These are phyloP conservation scores for Carlito syrichta DNA, from an alignment of 2,113 vertebrate genomes.

Conservation along the genomic window DNA sequence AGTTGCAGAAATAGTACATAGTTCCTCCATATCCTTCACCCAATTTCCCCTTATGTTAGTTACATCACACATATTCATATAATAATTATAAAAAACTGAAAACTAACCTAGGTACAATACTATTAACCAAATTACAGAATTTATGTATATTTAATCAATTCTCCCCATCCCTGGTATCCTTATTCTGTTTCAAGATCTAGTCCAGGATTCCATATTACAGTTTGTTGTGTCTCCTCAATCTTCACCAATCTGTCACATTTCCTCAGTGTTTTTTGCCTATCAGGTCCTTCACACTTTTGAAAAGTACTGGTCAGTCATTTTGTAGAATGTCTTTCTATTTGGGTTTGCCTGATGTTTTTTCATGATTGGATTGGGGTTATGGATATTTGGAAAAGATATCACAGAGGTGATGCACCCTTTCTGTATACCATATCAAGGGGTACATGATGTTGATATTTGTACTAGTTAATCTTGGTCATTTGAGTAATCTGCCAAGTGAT, in stretches of 20 bases:
- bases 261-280: background rate
- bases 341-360: background rate
- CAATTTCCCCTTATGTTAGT: background rate
- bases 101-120: background rate
- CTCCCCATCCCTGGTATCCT: background rate
- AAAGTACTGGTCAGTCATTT: background rate
- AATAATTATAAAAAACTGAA: background rate
- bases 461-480: background rate
- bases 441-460: background rate
- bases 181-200: background rate
- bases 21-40: background rate
- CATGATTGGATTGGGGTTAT: background rate
- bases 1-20: background rate
- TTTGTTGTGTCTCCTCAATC: background rate
- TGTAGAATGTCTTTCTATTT: background rate
- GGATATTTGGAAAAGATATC: background rate
- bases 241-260: background rate
- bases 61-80: background rate
- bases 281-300: background rate
- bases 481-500: background rate
- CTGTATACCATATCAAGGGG: background rate
- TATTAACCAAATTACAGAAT: background rate
- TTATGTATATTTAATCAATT: background rate
- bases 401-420: background rate
- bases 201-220: background rate